phyloP scores from a whole-genome alignment of 2,888 invertebrate species.

The Colletes collaris region DNA sequence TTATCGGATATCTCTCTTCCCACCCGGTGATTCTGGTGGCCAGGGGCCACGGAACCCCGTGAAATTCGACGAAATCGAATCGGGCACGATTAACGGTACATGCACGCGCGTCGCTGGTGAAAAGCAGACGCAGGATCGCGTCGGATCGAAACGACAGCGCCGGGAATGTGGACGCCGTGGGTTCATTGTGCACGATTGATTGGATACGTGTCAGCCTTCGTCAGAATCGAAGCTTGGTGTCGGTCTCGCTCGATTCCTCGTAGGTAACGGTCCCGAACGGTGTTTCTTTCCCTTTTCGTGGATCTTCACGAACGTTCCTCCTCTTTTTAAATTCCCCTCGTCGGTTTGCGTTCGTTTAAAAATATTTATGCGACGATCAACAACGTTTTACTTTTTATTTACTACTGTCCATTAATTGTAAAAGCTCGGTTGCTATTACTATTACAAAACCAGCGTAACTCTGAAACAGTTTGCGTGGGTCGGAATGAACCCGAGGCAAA shows the following conservation, averaged over 20 bases:
- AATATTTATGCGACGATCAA: too few relatives aligned
- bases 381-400: too few relatives aligned
- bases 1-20: neutral
- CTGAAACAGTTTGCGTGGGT: too few relatives aligned
- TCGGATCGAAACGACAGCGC: conserved; percentile 41
- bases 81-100: conserved; percentile 66
- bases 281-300: neutral
- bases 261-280: conserved; percentile 4
- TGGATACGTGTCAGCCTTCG: conserved; percentile 4
- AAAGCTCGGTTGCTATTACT: too few relatives aligned
- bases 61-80: conserved; percentile 50
- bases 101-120: conserved; percentile 36
- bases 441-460: too few relatives aligned
- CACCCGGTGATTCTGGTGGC: neutral
- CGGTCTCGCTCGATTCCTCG: neutral
- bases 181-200: conserved; percentile 42
- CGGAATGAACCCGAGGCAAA: too few relatives aligned
- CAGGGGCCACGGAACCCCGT: neutral
- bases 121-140: conserved; percentile 34
- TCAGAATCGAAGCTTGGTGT: neutral
- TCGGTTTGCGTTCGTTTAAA: too few relatives aligned
- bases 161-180: conserved; percentile 35
- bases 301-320: neutral
- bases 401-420: too few relatives aligned
- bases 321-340: too few relatives aligned